These are phyloP conservation scores for Carterocephalus palaemon DNA, from an alignment of 2,888 invertebrate genomes.

Conservation along the genomic window DNA sequence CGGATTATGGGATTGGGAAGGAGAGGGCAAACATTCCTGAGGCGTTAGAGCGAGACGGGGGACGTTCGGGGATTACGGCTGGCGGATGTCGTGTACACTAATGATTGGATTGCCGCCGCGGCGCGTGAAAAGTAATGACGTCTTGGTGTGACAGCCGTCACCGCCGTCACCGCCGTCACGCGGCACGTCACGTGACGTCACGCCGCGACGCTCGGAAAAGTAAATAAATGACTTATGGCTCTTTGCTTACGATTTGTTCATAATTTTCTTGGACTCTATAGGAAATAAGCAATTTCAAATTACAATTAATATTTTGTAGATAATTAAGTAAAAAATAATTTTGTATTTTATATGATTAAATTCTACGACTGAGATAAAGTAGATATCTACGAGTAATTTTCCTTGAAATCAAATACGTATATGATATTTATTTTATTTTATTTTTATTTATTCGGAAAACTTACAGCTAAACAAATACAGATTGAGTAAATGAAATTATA, in stretches of 20 bases:
- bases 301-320: background rate
- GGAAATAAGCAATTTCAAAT: no score
- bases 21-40: slow-evolving; percentile 4
- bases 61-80: slow-evolving; percentile 16
- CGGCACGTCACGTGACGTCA: slow-evolving; percentile 4
- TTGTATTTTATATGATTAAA: no score
- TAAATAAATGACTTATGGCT: slow-evolving; percentile 4
- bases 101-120: slow-evolving; percentile 27
- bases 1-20: slow-evolving; percentile 26
- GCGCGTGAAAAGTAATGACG: slow-evolving; percentile 26
- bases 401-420: no score
- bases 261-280: background rate
- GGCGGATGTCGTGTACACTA: slow-evolving; percentile 32
- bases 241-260: slow-evolving; percentile 4
- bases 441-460: no score
- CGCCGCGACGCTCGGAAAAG: slow-evolving; percentile 7
- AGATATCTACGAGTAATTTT: no score
- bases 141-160: slow-evolving; percentile 31
- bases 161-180: no score
- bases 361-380: no score
- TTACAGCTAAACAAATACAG: no score
- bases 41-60: slow-evolving; percentile 4
- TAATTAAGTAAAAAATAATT: no score
- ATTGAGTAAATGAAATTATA: no score
- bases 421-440: no score